Base-by-base conservation (phyloP, 2,888 invertebrate species). In the Cyclophora albipunctata region DNA sequence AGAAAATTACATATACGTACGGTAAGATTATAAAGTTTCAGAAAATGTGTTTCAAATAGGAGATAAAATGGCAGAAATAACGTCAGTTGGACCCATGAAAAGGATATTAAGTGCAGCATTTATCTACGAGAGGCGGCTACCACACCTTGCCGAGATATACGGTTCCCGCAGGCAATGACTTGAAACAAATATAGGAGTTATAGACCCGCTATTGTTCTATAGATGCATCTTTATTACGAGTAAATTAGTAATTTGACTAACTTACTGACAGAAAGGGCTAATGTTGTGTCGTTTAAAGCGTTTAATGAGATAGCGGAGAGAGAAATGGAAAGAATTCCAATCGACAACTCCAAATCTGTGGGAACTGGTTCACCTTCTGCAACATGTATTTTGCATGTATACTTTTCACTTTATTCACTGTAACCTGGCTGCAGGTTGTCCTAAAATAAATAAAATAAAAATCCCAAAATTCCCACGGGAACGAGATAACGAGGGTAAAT, bases 61-160 rank as follows among this genome's bases (percentile, higher is more conserved):
- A 49, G 52, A 52, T 54, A 69, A 63, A 70, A 59, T 62, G 54
- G 63, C 53, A 57, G 58, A 64, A 67, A 67, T 71, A 71, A 68
- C 52, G 66, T 62, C 64, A 58, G 64, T 63, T 69, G 53, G 66
- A 69, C 62, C 62, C 61, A 66, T 62, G 62, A 66, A 67, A 68
- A 62, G 66, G 61, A 66, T 65, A 71, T 74, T 72, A 71, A 72
- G 63, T 66, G 67, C 61, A 59, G 54, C 69, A 70, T 73, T 70
- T 74, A 69, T 71, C 67, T 71, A 63, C 55, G 53, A 52, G 59
- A 58, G 61, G 59, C 60, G 62, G 62, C 60, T 49, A 64, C 62
- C 63, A 60, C 66, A 65, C 64, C 68, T 71, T 56, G 62, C 54
- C 58, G 55, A 66, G 66, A 72, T 69, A 71, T 67, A 73, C 64